phyloP scores from a whole-genome alignment of 2,797 vertebrate genomes.

The Podarcis lilfordi region DNA sequence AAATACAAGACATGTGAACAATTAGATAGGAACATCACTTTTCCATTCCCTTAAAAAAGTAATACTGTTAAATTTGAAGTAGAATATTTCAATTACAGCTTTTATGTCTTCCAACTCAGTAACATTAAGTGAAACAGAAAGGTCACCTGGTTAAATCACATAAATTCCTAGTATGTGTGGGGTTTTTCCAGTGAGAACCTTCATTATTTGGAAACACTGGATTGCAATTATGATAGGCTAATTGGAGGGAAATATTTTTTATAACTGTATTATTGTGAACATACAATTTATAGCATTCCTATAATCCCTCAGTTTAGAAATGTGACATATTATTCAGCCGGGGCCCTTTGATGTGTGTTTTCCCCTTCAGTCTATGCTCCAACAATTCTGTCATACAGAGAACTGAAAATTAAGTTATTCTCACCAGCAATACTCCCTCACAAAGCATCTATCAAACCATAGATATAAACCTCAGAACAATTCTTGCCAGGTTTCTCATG shows the following conservation, averaged over 20 bases:
- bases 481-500: constrained; percentile 95
- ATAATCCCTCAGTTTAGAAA: constrained; percentile 73
- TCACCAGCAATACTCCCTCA: constrained; percentile 89
- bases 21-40: constrained; percentile 10
- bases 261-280: constrained; percentile 49
- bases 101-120: constrained; percentile 17
- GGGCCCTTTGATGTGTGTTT: constrained; percentile 82
- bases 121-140: constrained; percentile 47
- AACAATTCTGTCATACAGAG: constrained; percentile 88
- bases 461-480: constrained; percentile 93
- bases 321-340: constrained; percentile 77
- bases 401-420: constrained; percentile 96
- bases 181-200: constrained; percentile 38
- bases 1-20: neutral
- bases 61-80: constrained; percentile 20
- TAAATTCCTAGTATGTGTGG: constrained; percentile 37
- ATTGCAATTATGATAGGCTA: constrained; percentile 56
- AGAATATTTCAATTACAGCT: constrained; percentile 34
- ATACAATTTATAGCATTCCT: constrained; percentile 69
- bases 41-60: neutral
- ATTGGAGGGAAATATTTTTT: constrained; percentile 48
- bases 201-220: constrained; percentile 56
- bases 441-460: constrained; percentile 93
- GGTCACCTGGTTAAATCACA: constrained; percentile 47
- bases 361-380: constrained; percentile 80